Percentiles rank a stretch among this genome's conserved stretches.
These are phyloP conservation scores for Lophius piscatorius DNA, from an alignment of 2,113 vertebrate species.

Conservation along the genomic window DNA sequence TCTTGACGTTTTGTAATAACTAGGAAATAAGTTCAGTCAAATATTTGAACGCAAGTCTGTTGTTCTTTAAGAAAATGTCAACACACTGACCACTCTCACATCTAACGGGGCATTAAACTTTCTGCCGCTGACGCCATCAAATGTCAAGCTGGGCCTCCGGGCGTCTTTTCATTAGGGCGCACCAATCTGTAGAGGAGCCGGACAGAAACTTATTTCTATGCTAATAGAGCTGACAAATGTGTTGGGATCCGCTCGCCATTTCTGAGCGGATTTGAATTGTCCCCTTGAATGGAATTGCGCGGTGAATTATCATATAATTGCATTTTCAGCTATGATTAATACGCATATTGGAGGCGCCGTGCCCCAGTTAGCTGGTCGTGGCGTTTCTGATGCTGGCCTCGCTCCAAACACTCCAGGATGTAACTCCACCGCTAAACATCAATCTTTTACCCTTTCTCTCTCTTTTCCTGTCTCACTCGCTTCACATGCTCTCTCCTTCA, in stretches of 20 bases:
- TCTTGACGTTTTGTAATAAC: no score
- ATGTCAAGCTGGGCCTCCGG: conserved; percentile 46
- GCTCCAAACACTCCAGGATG: conserved; percentile 55
- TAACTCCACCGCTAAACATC: conserved; percentile 60
- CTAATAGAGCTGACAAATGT: conserved; percentile 81
- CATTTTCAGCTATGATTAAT: conserved; percentile 73
- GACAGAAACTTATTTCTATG: conserved; percentile 80
- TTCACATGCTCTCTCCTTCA: conserved; percentile 28
- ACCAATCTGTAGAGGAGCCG: conserved; percentile 48
- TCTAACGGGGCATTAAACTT: no score
- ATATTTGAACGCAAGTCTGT: no score
- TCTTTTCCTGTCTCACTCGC: conserved; percentile 13
- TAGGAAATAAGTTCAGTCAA: no score
- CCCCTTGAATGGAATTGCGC: conserved; percentile 72
- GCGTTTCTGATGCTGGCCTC: conserved; percentile 50
- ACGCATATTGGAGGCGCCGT: conserved; percentile 29
- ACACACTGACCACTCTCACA: no score
- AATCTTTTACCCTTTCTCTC: conserved; percentile 10
- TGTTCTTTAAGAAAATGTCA: no score
- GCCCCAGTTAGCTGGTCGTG: conserved; percentile 49
- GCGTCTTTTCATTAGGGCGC: conserved; percentile 35
- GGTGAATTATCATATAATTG: conserved; percentile 79
- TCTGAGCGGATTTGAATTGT: conserved; percentile 68
- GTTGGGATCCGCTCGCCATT: conserved; percentile 65
- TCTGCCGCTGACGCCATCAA: conserved; percentile 33